Percentiles rank a stretch among this genome's conserved stretches.
phyloP scores from a whole-genome alignment of 2,797 vertebrate species.

The Lagocephalus sceleratus region DNA sequence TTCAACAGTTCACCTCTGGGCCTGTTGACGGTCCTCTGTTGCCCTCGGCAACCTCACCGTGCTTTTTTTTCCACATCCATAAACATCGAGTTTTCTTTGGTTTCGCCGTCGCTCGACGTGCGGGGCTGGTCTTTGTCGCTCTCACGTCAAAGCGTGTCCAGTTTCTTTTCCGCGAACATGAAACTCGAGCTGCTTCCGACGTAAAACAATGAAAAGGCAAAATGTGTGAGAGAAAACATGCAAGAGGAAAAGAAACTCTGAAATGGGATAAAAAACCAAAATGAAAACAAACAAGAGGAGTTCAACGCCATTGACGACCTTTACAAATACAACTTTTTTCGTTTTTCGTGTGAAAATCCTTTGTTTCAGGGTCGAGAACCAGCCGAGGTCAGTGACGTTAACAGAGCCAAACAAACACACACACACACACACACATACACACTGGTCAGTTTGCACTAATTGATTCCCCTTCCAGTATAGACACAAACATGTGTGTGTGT shows the following conservation, averaged over 20 bases:
- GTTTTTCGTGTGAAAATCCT: constrained; percentile 50
- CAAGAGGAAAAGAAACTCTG: background rate
- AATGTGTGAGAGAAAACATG: no score
- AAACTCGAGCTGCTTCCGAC: background rate
- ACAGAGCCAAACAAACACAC: constrained; percentile 54
- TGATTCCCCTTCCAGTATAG: constrained; percentile 44
- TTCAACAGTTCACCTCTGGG: no score
- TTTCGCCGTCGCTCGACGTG: no score
- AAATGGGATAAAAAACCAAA: constrained; percentile 7
- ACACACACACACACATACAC: constrained; percentile 27
- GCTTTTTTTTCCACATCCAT: no score
- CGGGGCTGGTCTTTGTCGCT: no score
- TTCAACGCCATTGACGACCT: constrained; percentile 21
- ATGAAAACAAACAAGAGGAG: constrained; percentile 14
- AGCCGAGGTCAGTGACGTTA: constrained; percentile 56
- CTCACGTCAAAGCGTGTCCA: background rate
- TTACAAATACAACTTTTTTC: constrained; percentile 26
- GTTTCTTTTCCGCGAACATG: background rate
- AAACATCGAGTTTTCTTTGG: no score
- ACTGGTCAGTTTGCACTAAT: constrained; percentile 49
- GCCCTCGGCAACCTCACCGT: background rate
- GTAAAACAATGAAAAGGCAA: background rate
- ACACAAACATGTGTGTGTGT: background rate
- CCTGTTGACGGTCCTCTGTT: background rate
- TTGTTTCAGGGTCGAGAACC: constrained; percentile 61